Base-by-base conservation (phyloP, 1,140 invertebrate species). In the Dreissena polymorpha region DNA sequence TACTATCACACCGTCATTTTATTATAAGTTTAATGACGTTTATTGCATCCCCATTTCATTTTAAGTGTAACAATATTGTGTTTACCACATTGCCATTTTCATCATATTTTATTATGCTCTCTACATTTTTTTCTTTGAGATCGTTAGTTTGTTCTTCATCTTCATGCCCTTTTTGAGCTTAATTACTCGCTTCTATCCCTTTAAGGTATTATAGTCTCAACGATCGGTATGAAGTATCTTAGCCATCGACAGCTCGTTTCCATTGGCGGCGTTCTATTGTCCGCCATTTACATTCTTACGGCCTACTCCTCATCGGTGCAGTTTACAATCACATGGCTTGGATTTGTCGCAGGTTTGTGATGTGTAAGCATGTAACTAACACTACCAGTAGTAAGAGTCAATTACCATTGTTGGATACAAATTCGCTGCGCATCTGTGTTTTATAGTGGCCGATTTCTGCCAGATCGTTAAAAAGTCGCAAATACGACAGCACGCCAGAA, bases 171-270 rank as follows among this genome's bases (percentile, higher is more conserved):
- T 16, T 29, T 29, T 21, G 12, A 55, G 23, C n/a, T 23, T 21
- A 51, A 53, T 23, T 6, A 14, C 51, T n/a, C 49, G n/a, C 29
- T 6, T 12, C 2, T 14, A 29, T 55, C 23, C 7, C 0, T 75
- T 75, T 49, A 27, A 75, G 57, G 23, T 29, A 29, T 65, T 5
- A 0, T 75, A 64, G 60, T 75, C 27, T 63, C 73, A 0, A 65
- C 29, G 39, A 13, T 75, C 12, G 57, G 73, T 49, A 23, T 75
- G 25, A 5, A 0, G 21, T 65, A 65, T 65, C 39, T 65, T 7
- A 75, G 60, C 60, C 29, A 53, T 12, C 0, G 60, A 27, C 27
- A 65, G 50, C 51, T 77, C 53, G 50, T 67, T n/a, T 16, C 67
- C 3, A 23, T 53, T 65, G 39, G 39, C 50, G 64, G 64, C 0